A percentile compares a stretch with the other conserved stretches of the same genome.
Evolutionary conservation across 1,140 invertebrate species (phyloP).

Genomic region (Cydia amplana): DNA sequence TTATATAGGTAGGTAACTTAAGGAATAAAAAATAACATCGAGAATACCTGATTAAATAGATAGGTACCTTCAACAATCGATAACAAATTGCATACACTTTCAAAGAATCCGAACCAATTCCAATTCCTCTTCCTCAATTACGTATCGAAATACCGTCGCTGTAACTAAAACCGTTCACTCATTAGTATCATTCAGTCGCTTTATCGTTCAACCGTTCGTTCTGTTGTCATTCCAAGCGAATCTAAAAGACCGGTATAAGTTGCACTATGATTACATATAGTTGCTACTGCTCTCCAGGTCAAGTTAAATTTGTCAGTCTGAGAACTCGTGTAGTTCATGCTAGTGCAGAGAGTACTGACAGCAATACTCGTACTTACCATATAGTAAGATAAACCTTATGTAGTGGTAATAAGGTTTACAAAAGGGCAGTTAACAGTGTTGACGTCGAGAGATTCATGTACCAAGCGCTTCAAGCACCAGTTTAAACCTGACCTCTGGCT

Average conservation of each 20-base stretch:
- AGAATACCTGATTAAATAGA: too few relatives aligned
- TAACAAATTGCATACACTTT: background rate
- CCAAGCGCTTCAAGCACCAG: background rate
- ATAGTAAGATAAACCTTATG: background rate
- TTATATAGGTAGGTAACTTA: too few relatives aligned
- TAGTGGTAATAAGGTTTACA: background rate
- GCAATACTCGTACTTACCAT: background rate
- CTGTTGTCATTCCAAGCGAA: background rate
- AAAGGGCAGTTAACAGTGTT: too few relatives aligned
- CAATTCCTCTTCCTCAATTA: conserved; percentile 10
- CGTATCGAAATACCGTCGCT: conserved; percentile 6
- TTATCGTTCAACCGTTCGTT: conserved; percentile 21
- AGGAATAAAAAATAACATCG: too few relatives aligned
- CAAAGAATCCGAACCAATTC: background rate
- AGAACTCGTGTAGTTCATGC: background rate
- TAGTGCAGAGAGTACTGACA: too few relatives aligned
- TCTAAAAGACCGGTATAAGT: background rate
- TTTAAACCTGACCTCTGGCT: background rate
- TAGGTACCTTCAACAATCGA: too few relatives aligned
- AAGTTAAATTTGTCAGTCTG: background rate
- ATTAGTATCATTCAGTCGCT: conserved; percentile 31
- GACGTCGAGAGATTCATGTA: too few relatives aligned
- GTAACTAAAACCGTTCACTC: conserved; percentile 23
- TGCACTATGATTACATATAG: background rate
- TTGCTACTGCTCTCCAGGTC: background rate